Evolutionary conservation across 2,888 invertebrate genomes (phyloP).

Genomic region (Aromia moschata): DNA sequence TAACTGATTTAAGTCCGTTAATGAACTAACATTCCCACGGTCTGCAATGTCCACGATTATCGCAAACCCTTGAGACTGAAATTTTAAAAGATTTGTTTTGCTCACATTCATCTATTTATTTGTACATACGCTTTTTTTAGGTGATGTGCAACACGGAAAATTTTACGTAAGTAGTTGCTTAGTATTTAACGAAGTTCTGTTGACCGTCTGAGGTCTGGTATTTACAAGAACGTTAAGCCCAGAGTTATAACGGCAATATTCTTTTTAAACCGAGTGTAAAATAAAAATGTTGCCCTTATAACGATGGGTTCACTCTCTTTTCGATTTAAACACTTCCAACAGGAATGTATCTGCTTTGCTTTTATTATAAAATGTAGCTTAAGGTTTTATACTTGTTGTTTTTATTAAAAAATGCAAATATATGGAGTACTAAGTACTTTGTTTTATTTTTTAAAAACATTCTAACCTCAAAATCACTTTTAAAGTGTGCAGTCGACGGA

Average conservation of each 20-base stretch:
- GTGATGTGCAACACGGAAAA: background rate
- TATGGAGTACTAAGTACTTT: too few relatives aligned
- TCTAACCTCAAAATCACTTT: too few relatives aligned
- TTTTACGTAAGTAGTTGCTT: too few relatives aligned
- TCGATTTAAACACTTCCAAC: too few relatives aligned
- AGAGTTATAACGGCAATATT: too few relatives aligned
- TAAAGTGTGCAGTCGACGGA: too few relatives aligned
- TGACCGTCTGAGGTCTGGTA: too few relatives aligned
- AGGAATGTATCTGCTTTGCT: conserved; percentile 35
- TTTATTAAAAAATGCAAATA: conserved; percentile 41
- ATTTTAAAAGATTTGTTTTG: conserved; percentile 39
- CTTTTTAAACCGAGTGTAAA: too few relatives aligned
- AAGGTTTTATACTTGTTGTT: conserved; percentile 47
- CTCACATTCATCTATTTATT: conserved; percentile 38
- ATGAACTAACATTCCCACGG: conserved; percentile 37
- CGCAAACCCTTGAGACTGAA: conserved; percentile 48
- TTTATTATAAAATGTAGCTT: conserved; percentile 41
- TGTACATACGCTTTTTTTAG: conserved; percentile 3
- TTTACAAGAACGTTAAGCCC: too few relatives aligned
- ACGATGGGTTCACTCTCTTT: too few relatives aligned
- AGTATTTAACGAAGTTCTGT: background rate
- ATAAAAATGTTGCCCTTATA: too few relatives aligned
- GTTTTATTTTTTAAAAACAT: too few relatives aligned
- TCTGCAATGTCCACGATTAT: conserved; percentile 41
- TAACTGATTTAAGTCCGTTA: conserved; percentile 16